Evolutionary conservation across 2,113 vertebrate species (phyloP).

Genomic region (Calyptommatus sinebrachiatus): DNA sequence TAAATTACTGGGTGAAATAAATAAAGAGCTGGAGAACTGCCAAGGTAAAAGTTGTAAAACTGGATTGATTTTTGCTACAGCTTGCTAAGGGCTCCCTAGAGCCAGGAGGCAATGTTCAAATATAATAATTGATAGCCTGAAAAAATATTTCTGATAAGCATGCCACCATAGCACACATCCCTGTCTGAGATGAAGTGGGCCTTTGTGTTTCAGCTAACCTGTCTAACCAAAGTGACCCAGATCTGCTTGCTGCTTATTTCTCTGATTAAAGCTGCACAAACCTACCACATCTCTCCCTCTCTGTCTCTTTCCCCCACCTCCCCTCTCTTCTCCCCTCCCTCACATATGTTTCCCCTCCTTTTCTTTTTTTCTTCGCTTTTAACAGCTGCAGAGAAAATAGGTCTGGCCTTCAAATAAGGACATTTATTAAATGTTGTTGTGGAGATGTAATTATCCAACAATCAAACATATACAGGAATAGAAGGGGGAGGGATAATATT

Average conservation of each 20-base stretch:
- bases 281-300: slow-evolving; percentile 35
- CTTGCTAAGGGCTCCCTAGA: slow-evolving; percentile 75
- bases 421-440: slow-evolving; percentile 88
- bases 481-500: slow-evolving; percentile 69
- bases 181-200: slow-evolving; percentile 55
- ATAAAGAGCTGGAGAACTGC: slow-evolving; percentile 70
- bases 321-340: background rate
- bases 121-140: slow-evolving; percentile 78
- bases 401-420: slow-evolving; percentile 76
- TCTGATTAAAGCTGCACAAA: slow-evolving; percentile 72
- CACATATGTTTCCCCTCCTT: too few species aligned
- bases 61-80: slow-evolving; percentile 78
- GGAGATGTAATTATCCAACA: slow-evolving; percentile 88
- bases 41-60: slow-evolving; percentile 79
- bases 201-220: slow-evolving; percentile 66
- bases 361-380: background rate
- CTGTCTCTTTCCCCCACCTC: background rate
- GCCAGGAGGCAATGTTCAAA: slow-evolving; percentile 70
- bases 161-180: slow-evolving; percentile 47
- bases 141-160: slow-evolving; percentile 72
- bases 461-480: slow-evolving; percentile 61
- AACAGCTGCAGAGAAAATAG: slow-evolving; percentile 76
- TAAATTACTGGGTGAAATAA: slow-evolving; percentile 62
- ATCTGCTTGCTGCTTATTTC: slow-evolving; percentile 62
- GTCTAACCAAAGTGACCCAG: slow-evolving; percentile 60